Evolutionary conservation across 2,113 vertebrate genomes (phyloP).

Genomic region (Hyperopisus bebe): DNA sequence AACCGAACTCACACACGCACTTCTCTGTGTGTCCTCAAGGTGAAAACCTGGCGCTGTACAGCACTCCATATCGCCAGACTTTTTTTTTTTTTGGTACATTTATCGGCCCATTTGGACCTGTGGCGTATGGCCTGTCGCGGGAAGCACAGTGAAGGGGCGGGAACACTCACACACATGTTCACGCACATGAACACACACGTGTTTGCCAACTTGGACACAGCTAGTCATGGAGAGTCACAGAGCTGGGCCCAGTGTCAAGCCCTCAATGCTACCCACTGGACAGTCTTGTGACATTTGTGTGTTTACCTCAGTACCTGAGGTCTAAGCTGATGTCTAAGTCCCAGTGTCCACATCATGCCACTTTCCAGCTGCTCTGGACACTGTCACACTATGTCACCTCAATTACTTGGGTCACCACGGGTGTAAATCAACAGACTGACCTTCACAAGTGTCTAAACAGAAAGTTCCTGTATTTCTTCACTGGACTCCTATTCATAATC

Average conservation of each 20-base stretch:
- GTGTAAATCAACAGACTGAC: not conserved
- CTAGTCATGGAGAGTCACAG: not conserved
- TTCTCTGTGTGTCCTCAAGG: not conserved
- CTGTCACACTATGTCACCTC: not conserved
- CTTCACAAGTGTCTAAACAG: slow-evolving; percentile 48
- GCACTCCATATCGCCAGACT: not conserved
- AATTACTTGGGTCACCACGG: not conserved
- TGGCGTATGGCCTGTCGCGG: too few relatives aligned
- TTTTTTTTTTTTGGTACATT: not conserved
- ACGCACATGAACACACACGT: not conserved
- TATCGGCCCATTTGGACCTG: not conserved
- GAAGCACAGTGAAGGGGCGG: not conserved
- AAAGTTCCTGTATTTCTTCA: slow-evolving; percentile 56
- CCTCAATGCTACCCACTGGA: not conserved
- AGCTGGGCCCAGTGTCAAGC: not conserved
- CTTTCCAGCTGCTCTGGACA: not conserved
- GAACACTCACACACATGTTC: not conserved
- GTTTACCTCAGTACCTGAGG: not conserved
- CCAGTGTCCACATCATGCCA: not conserved
- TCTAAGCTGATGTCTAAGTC: not conserved
- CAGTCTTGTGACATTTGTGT: not conserved
- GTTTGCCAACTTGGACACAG: not conserved
- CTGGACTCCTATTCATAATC: slow-evolving; percentile 42
- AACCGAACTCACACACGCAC: not conserved
- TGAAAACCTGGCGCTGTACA: not conserved